Evolutionary conservation across 2,888 invertebrate genomes (phyloP).

Genomic region (Mactromeris polynyma): DNA sequence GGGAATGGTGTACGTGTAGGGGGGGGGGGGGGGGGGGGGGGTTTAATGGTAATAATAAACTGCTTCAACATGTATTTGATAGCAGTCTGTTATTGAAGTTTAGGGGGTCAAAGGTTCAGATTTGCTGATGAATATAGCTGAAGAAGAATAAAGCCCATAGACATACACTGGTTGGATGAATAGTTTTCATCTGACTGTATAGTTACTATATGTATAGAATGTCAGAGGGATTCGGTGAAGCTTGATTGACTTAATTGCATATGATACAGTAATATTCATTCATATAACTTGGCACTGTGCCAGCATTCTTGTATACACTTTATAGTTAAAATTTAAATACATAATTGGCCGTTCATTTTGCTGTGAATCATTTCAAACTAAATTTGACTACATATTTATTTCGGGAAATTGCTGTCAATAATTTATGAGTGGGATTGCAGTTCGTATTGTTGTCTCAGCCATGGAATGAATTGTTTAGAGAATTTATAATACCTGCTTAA

Average conservation of each 20-base stretch:
- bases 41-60: too few species aligned
- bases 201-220: neutral
- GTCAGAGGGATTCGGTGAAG: neutral
- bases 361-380: neutral
- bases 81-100: too few species aligned
- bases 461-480: too few species aligned
- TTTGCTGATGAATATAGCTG: neutral
- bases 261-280: neutral
- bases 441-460: too few species aligned
- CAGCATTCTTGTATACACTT: neutral
- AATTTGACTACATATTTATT: neutral
- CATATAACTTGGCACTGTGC: neutral
- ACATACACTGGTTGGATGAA: neutral
- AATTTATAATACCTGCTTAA: too few species aligned
- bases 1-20: too few species aligned
- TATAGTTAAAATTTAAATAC: neutral
- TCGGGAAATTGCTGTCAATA: neutral
- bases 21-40: too few species aligned
- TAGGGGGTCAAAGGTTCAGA: neutral
- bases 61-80: too few species aligned
- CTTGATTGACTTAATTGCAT: neutral
- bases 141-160: neutral
- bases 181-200: neutral
- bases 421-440: neutral
- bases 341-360: neutral